Base-by-base conservation (phyloP, 2,888 invertebrate genomes). In the Himalopsyche kuldschensis region DNA sequence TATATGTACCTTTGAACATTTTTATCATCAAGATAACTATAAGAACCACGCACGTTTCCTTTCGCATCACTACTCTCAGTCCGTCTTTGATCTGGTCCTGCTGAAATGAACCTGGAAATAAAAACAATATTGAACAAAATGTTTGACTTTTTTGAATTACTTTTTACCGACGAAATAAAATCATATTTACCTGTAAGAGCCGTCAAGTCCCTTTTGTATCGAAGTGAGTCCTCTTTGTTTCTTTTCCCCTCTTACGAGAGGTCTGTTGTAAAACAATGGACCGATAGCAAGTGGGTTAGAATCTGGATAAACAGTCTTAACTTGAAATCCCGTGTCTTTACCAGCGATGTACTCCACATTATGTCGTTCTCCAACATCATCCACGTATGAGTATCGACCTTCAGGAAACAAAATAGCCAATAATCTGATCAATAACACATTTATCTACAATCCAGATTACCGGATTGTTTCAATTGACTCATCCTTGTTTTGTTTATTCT, bases 281-380 rank as follows among this genome's bases (percentile, higher is more conserved):
- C 91, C 90, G 0, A 94, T 94, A 48, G 93, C 93, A 79, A 93
- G 91, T 3, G 93, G 93, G 78, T 95, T 94, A 31, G 94, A 94
- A 88, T 96, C 94, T 0, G 94, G 95, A 86, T 92, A 92, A 0
- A 94, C 92, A 0, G 94, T 95, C 31, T 94, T 94, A 1, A 96
- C 95, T 88, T 95, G 94, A 89, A 95, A 96, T 0, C 96, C 96
- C 0, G 94, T 95, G 85, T 94, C 94, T 63, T 95, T 92, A 0
- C 96, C 95, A 4, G 96, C 96, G 55, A 95, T 94, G 89, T 95
- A 96, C 30, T 95, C 93, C 0, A 96, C 95, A 87, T 94, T 94
- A 88, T 96, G 95, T 0, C 94, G 91, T 87, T 95, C 95, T 0
- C 96, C 96, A 35, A 95, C 93, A 88, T 96, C 96, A 87, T 96